Percentiles rank a stretch among this genome's conserved stretches.
phyloP scores from a whole-genome alignment of 2,888 invertebrate genomes.

The Mesochorus sp. region DNA sequence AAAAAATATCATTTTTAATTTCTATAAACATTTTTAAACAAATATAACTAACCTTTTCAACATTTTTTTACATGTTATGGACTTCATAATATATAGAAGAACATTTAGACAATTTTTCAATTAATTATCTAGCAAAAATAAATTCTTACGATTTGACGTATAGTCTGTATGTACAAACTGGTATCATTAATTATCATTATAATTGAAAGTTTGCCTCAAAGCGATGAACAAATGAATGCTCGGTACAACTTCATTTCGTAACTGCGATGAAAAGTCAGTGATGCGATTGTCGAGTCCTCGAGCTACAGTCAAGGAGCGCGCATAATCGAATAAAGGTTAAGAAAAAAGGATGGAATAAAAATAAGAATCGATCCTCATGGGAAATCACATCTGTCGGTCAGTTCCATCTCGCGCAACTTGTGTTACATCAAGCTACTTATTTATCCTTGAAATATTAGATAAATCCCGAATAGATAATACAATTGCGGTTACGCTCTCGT shows the following conservation, averaged over 20 bases:
- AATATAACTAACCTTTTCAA: too few species aligned
- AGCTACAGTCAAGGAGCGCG: conserved; percentile 4
- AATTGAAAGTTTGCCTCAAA: too few species aligned
- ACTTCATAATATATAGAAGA: too few species aligned
- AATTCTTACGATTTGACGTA: too few species aligned
- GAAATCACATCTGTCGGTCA: conserved; percentile 70
- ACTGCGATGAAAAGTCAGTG: conserved; percentile 48
- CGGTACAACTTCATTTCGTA: conserved; percentile 24
- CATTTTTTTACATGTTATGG: too few species aligned
- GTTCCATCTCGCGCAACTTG: conserved; percentile 51
- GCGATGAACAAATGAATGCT: not conserved
- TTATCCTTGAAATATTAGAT: conserved; percentile 32
- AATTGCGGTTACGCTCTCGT: conserved; percentile 38
- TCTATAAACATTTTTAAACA: too few species aligned
- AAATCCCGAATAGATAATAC: conserved; percentile 26
- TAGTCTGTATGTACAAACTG: too few species aligned
- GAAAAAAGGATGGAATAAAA: too few species aligned
- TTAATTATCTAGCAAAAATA: too few species aligned
- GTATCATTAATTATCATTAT: too few species aligned
- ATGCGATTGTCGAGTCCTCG: conserved; percentile 51
- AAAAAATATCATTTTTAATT: too few species aligned
- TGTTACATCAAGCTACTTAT: not conserved
- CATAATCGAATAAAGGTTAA: conserved; percentile 41
- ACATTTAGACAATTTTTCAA: too few species aligned
- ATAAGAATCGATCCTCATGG: conserved; percentile 66